Conservation (phyloP, 2,113 vertebrate genomes). For the Pelusios castaneus region DNA sequence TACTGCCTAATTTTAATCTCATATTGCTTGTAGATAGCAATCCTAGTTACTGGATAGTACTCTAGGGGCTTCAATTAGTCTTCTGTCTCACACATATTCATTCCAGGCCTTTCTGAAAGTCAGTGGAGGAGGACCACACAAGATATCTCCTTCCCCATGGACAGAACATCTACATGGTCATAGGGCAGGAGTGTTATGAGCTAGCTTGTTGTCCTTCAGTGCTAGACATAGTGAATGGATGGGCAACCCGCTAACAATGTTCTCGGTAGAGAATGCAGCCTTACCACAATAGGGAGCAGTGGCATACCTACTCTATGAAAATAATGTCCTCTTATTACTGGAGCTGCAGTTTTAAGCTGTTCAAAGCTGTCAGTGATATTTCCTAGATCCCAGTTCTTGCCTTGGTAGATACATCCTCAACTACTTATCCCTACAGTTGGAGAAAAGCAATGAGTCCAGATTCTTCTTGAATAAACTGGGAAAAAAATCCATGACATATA, state of each 20-base stretch:
- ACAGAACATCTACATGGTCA: not conserved
- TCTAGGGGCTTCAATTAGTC: not conserved
- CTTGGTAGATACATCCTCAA: not conserved
- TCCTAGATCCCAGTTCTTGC: not conserved
- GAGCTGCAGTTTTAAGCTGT: not conserved
- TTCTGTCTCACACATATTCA: not conserved
- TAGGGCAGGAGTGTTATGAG: not conserved
- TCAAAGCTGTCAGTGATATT: not conserved
- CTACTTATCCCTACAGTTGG: not conserved
- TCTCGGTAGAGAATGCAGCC: not conserved
- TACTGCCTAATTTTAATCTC: not conserved
- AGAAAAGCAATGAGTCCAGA: not conserved
- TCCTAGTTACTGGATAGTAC: not conserved
- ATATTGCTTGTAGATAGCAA: not conserved
- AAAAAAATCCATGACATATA: not conserved
- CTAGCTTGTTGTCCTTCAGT: not conserved
- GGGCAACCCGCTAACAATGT: accelerated
- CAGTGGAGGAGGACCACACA: not conserved
- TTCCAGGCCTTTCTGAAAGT: not conserved
- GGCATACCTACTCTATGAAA: not conserved
- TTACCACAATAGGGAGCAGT: not conserved
- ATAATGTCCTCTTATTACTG: not conserved
- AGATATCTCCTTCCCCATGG: not conserved
- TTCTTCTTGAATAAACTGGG: not conserved
- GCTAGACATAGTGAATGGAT: not conserved